Base-by-base conservation (phyloP, 2,797 vertebrate species). In the Brotula barbata region DNA sequence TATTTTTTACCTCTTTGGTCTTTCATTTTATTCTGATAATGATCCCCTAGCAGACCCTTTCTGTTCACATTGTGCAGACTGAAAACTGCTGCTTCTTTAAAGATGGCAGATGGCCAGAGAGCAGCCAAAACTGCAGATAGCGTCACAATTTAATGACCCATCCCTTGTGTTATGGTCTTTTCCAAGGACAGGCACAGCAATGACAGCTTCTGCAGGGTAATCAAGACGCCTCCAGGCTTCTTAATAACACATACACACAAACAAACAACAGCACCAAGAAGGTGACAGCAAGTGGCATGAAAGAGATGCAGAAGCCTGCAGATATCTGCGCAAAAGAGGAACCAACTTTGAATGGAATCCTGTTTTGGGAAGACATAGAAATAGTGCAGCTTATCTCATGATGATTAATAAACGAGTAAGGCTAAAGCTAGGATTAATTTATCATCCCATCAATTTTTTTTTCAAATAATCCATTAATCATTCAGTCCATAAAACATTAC, bases 101-200 rank as follows among this genome's bases (percentile, higher is more conserved):
- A 59, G n/a, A 7, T 28, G 53, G 68, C 56, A 57, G 51, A 44
- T 20, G 48, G 60, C 66, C 59, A 71, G 55, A 70, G 36, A 39
- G 46, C 56, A 71, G 64, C 51, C 1, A n/a, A 28, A 63, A 61
- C 44, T 1, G 3, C 67, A 53, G 62, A 45, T 40, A 21, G 43
- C 6, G 28, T 60, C 64, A 63, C 54, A 53, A 48, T 65, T 69
- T 72, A 76, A 82, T 65, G 50, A 63, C 53, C 64, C 13, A n/a
- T n/a, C n/a, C n/a, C n/a, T n/a, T n/a, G 1, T 11, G 0, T 9
- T 7, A 10, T 20, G 20, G 12, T 45, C 15, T 62, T 37, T 66
- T 40, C 41, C 36, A 61, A 72, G 52, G 64, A 60, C 50, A 28
- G 41, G 49, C 50, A 19, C 52, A 50, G 40, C 51, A 36, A 43